phyloP scores from a whole-genome alignment of 2,888 invertebrate species.

The Zeuzera pyrina region DNA sequence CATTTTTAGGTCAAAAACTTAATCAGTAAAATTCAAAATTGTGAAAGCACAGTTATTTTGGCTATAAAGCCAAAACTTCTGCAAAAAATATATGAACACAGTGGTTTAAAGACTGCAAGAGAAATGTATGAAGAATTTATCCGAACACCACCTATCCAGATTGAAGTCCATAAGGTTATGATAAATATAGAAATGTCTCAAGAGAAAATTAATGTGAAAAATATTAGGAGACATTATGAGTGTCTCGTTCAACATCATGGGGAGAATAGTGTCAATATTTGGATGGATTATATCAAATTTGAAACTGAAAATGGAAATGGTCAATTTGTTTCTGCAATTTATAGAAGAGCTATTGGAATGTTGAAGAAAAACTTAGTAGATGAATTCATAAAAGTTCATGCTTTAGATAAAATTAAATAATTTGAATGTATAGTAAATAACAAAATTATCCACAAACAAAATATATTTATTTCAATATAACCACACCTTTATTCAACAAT shows the following conservation, averaged over 20 bases:
- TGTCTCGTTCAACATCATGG: conserved; percentile 79
- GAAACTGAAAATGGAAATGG: conserved; percentile 76
- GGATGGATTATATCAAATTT: conserved; percentile 82
- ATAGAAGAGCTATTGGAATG: conserved; percentile 75
- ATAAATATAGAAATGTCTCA: conserved; percentile 65
- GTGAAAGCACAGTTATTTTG: conserved; percentile 60
- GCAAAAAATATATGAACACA: conserved; percentile 66
- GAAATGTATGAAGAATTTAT: conserved; percentile 75
- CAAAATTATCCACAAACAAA: conserved; percentile 43
- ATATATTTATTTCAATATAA: conserved; percentile 60
- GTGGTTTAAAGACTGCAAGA: conserved; percentile 73
- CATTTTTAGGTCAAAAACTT: conserved; percentile 48
- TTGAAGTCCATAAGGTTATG: conserved; percentile 77
- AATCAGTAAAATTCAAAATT: conserved; percentile 51
- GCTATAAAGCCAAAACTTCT: conserved; percentile 75
- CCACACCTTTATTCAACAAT: conserved; percentile 57
- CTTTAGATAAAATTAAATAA: conserved; percentile 61
- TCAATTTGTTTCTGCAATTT: conserved; percentile 67
- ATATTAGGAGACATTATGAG: conserved; percentile 75
- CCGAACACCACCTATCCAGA: conserved; percentile 70
- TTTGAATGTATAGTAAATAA: conserved; percentile 19
- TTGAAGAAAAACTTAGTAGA: conserved; percentile 69
- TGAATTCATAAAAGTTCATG: conserved; percentile 67
- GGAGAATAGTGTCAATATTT: conserved; percentile 74
- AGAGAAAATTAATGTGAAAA: conserved; percentile 52